Base-by-base conservation (phyloP, 2,888 invertebrate species). In the Ypsolopha sequella region DNA sequence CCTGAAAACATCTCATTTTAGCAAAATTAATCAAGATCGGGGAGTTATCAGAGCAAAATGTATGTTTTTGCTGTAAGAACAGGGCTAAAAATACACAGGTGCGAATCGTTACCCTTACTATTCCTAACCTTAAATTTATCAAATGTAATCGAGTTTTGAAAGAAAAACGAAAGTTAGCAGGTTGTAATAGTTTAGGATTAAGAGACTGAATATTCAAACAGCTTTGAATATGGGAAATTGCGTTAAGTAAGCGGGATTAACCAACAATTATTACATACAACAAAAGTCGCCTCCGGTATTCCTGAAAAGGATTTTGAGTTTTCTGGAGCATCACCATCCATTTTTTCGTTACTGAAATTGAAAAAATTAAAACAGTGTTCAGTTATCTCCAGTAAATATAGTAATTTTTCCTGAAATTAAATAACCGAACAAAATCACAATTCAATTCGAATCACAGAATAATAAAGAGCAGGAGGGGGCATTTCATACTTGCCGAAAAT, bases 281-380 rank as follows among this genome's bases (percentile, higher is more conserved):
- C 92, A 89, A 96, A 96, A 62, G 91, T 89, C 41, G 95, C 95
- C 82, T 95, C 93, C 45, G 96, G 96, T 68, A 96, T 95, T 58
- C 95, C 95, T 51, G 94, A 93, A 76, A 91, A 94, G 0, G 94
- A 91, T 72, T 88, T 89, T 43, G 84, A 75, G 63, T 75, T 75
- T 46, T 75, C 75, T 39, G 64, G 61, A 54, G 69, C 68, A 58
- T 85, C 85, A 52, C 85, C 85, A 71, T 82, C 85, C 85, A 86
- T 86, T 71, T 66, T 72, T 41, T 8, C 13, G 11, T 39, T n/a
- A n/a, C n/a, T n/a, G 1, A 11, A 10, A 39, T 11, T 39, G 39
- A 39, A 24, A 24, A 24, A 24, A 24, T 3, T 24, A 24, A 24
- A 3, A 24, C 24, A 24, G 2, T 24, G 4, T 4, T 24, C 4